These are phyloP conservation scores for Leptodactylus fuscus DNA, from an alignment of 2,113 vertebrate species.

Conservation along the genomic window DNA sequence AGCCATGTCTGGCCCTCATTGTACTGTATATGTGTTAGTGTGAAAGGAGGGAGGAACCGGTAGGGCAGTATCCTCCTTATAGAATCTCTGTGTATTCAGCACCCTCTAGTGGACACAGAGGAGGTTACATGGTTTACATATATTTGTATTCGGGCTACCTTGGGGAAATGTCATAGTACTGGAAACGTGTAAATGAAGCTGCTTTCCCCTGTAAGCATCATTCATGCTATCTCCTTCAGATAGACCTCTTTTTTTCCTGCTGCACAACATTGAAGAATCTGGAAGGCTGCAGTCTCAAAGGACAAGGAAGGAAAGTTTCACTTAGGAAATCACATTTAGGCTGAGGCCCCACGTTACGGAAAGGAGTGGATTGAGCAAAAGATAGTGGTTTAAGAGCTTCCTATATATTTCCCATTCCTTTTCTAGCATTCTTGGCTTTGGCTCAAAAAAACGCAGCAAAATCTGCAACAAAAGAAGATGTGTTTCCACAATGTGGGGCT, in stretches of 20 bases:
- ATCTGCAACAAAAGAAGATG: no score
- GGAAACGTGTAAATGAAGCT: neutral
- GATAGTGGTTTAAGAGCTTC: no score
- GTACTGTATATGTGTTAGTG: conserved; percentile 10
- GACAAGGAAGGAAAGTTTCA: neutral
- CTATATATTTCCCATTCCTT: no score
- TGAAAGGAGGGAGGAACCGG: conserved; percentile 57
- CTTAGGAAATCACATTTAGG: neutral
- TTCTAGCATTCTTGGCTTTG: no score
- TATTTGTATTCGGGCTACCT: neutral
- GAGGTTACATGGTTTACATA: neutral
- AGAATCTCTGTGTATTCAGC: neutral
- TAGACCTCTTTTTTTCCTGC: neutral
- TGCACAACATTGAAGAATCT: neutral
- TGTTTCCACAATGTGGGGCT: no score
- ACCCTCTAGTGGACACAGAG: neutral
- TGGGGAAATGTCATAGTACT: neutral
- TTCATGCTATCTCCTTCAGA: neutral
- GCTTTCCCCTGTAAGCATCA: neutral
- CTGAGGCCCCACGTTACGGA: no score
- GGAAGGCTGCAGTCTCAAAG: neutral
- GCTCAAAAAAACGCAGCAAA: no score
- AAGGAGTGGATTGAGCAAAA: no score
- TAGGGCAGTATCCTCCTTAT: neutral
- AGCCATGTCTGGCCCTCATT: conserved; percentile 50